phyloP scores from a whole-genome alignment of 2,797 vertebrate species.

The Falco biarmicus region DNA sequence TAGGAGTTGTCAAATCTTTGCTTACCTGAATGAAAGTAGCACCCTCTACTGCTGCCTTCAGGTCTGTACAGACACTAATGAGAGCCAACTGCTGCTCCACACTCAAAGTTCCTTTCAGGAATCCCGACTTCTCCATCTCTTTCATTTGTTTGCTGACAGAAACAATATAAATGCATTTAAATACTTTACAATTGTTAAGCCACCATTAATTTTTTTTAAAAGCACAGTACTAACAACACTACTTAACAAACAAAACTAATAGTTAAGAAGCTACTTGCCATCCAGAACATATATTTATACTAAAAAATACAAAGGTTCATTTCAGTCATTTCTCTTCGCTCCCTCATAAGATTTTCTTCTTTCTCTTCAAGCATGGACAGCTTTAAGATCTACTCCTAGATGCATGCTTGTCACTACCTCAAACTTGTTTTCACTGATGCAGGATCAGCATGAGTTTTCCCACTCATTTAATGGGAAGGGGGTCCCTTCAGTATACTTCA shows the following conservation, averaged over 20 bases:
- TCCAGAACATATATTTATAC: not conserved
- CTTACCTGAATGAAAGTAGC: slow-evolving; percentile 93
- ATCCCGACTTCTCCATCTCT: slow-evolving; percentile 81
- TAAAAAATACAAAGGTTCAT: not conserved
- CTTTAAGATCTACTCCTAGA: not conserved
- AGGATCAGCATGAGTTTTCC: not conserved
- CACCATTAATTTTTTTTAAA: not conserved
- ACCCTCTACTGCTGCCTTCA: slow-evolving; percentile 87
- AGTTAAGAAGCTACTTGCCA: not conserved
- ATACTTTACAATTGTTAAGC: not conserved
- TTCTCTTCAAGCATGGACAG: not conserved
- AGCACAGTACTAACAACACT: not conserved
- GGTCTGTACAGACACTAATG: slow-evolving; percentile 83
- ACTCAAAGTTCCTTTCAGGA: slow-evolving; percentile 85
- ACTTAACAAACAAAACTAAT: not conserved
- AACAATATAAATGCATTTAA: not conserved
- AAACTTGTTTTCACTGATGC: not conserved
- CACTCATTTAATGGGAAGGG: not conserved
- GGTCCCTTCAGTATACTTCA: not conserved
- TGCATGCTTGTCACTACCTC: not conserved
- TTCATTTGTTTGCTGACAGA: slow-evolving; percentile 85
- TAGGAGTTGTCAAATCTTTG: not conserved
- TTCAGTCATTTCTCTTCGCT: not conserved
- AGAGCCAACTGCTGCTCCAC: slow-evolving; percentile 82
- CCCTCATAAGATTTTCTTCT: not conserved